These are phyloP conservation scores for Lucinisca nassula DNA, from an alignment of 2,888 invertebrate genomes.

Conservation along the genomic window DNA sequence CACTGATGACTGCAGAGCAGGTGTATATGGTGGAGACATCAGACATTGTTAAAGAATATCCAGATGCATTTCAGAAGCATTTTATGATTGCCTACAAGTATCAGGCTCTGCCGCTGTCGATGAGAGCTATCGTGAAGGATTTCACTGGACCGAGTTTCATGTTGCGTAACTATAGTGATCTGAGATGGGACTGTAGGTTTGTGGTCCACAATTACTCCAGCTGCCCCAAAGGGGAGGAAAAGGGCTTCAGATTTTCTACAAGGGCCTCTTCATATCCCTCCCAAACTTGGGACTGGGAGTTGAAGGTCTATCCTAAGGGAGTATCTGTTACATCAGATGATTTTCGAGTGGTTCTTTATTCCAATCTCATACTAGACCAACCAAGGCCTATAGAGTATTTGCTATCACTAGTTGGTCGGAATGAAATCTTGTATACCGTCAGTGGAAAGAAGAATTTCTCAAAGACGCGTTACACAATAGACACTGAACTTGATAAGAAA, in stretches of 20 bases:
- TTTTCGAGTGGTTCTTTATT: slow-evolving; percentile 84
- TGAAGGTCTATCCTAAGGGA: slow-evolving; percentile 87
- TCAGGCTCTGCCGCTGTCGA: slow-evolving; percentile 87
- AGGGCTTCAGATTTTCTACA: slow-evolving; percentile 86
- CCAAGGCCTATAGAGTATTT: slow-evolving; percentile 86
- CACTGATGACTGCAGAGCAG: slow-evolving; percentile 98
- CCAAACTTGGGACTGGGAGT: slow-evolving; percentile 88
- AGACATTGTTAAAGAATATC: slow-evolving; percentile 92
- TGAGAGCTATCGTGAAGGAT: slow-evolving; percentile 82
- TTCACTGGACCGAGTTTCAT: slow-evolving; percentile 86
- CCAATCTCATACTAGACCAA: slow-evolving; percentile 87
- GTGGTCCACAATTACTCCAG: slow-evolving; percentile 81
- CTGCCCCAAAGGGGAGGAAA: slow-evolving; percentile 83
- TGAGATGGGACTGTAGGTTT: slow-evolving; percentile 88
- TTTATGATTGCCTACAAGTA: slow-evolving; percentile 88
- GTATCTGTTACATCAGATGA: slow-evolving; percentile 84
- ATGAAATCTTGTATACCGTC: slow-evolving; percentile 86
- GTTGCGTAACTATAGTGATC: slow-evolving; percentile 88
- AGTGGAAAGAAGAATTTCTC: slow-evolving; percentile 88
- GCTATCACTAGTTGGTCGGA: slow-evolving; percentile 86
- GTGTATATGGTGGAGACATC: slow-evolving; percentile 94
- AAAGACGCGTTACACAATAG: slow-evolving; percentile 88
- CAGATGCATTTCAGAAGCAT: slow-evolving; percentile 86
- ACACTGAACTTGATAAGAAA: slow-evolving; percentile 88
- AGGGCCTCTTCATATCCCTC: slow-evolving; percentile 87